Base-by-base conservation (phyloP, 2,888 invertebrate genomes). In the Agrenia bidenticulata region DNA sequence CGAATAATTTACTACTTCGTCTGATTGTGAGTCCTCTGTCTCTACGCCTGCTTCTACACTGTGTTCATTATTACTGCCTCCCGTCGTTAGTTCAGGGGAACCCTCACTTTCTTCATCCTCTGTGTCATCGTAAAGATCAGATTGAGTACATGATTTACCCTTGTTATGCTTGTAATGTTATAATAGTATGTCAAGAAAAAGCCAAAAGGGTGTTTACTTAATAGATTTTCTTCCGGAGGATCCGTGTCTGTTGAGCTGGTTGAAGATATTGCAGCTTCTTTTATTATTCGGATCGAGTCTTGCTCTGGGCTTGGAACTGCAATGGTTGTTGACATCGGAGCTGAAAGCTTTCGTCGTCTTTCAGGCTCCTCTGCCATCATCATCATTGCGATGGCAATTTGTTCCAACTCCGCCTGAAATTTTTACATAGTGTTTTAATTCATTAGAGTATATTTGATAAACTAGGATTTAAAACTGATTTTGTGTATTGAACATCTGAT, bases 331-430 rank as follows among this genome's bases (percentile, higher is more conserved):
- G 54, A 54, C 54, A 54, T 32, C 7, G 54, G 54, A 11, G 24
- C n/a, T 13, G 13, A 13, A 15, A 54, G 2, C 11, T 11, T 5
- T n/a, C n/a, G 23, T 51, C 19, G 45, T 15, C 32, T n/a, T 27
- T 32, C 41, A 39, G 56, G 56, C 32, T 57, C 70, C 49, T 61
- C 66, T 21, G 70, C 70, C 66, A 70, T 67, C 66, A 70, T 70
- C 70, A 70, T 70, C 70, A 70, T 70, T 15, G 45, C 69, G n/a
- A 66, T 64, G 39, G 70, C 70, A 19, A 70, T 53, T 58, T 70
- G 70, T 62, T 70, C 67, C 39, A 70, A 61, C 45, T 70, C 70
- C 42, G 64, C 61, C 70, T 70, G 32, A 42, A 57, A 39, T 45
- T 32, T 15, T 50, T 21, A 2, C 13, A 45, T 42, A 58, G 15